These are phyloP conservation scores for Astyanax mexicanus DNA, from an alignment of 2,797 vertebrate genomes.

Conservation along the genomic window DNA sequence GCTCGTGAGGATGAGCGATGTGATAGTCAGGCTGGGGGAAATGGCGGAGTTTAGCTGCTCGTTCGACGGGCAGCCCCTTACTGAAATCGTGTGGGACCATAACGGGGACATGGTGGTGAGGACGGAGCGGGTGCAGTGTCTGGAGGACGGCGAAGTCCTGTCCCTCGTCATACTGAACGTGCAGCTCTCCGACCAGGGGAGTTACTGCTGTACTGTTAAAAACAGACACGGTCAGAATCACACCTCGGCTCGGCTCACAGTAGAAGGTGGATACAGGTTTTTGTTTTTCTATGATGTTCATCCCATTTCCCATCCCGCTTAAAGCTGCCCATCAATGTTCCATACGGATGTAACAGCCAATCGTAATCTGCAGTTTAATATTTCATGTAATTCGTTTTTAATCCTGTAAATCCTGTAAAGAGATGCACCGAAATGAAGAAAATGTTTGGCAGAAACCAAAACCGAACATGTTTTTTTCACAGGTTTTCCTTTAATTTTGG, in stretches of 20 bases:
- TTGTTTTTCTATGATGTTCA: conserved; percentile 63
- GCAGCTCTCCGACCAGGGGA: conserved; percentile 84
- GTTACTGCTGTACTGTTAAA: conserved; percentile 83
- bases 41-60: conserved; percentile 85
- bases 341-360: conserved; percentile 68
- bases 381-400: conserved; percentile 55
- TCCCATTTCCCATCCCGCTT: conserved; percentile 65
- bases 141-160: conserved; percentile 76
- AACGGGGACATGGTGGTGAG: conserved; percentile 77
- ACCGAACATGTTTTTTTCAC: no score
- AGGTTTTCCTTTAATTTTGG: no score
- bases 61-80: conserved; percentile 81
- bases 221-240: conserved; percentile 81
- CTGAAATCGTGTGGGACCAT: conserved; percentile 80
- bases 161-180: conserved; percentile 81
- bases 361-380: conserved; percentile 72
- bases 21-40: conserved; percentile 79
- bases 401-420: no score
- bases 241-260: conserved; percentile 84
- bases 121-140: conserved; percentile 80
- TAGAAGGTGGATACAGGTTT: conserved; percentile 86
- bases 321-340: conserved; percentile 56
- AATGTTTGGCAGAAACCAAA: no score
- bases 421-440: no score
- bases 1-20: conserved; percentile 81